Conservation (phyloP, 1,140 invertebrate genomes). For the Sycophaga agraensis region DNA sequence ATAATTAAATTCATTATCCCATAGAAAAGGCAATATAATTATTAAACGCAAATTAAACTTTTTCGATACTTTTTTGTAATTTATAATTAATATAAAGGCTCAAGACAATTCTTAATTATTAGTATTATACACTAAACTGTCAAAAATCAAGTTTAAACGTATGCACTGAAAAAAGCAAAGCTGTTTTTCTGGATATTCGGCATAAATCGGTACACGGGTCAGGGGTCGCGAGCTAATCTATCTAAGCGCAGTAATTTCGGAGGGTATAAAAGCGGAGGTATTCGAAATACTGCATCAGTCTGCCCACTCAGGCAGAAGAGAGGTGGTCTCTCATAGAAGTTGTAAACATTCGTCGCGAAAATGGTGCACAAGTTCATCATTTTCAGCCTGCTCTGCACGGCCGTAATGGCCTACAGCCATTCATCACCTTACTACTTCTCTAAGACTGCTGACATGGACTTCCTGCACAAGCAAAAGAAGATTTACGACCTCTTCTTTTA, state of each 20-base stretch:
- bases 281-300: conserved; percentile 8
- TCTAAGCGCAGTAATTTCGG: background rate
- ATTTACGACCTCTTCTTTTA: conserved; percentile 66
- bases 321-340: background rate
- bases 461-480: conserved; percentile 63
- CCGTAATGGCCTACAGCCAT: background rate
- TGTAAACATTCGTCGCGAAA: too few species aligned
- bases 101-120: too few species aligned
- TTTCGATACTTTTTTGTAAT: too few species aligned
- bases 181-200: too few species aligned
- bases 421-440: background rate
- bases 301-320: conserved; percentile 4
- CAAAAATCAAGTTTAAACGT: too few species aligned
- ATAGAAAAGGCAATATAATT: too few species aligned
- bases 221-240: conserved; percentile 23
- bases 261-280: conserved; percentile 22
- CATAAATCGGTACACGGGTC: too few species aligned
- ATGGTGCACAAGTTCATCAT: conserved; percentile 25
- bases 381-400: conserved; percentile 6
- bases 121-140: too few species aligned
- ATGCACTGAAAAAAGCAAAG: too few species aligned
- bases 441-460: conserved; percentile 55
- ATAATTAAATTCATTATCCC: too few species aligned
- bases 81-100: too few species aligned
- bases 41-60: too few species aligned